phyloP scores from a whole-genome alignment of 2,113 vertebrate species.

The Halichoerus grypus region DNA sequence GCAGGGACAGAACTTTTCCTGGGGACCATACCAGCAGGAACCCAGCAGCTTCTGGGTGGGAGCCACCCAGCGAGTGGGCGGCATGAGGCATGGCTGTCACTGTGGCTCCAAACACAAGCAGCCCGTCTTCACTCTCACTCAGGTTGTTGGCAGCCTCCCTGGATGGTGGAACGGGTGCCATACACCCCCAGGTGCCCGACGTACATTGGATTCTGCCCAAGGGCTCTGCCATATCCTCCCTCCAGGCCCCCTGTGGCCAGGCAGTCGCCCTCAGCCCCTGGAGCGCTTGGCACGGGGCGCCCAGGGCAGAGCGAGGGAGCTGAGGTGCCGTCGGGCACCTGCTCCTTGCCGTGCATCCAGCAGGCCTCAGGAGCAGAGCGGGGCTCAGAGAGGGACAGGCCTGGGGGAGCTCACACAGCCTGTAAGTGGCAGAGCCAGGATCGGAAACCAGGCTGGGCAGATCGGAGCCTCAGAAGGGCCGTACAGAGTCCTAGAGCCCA shows the following conservation, averaged over 20 bases:
- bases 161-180: background rate
- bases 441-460: background rate
- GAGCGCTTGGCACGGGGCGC: background rate
- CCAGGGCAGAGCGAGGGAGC: background rate
- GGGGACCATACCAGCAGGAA: too few species aligned
- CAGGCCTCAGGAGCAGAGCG: background rate
- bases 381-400: background rate
- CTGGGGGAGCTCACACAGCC: background rate
- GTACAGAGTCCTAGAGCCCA: background rate
- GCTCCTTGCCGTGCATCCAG: rapidly evolving
- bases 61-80: too few species aligned
- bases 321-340: rapidly evolving
- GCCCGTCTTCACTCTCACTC: background rate
- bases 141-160: background rate
- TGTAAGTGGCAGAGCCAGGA: background rate
- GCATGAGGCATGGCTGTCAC: too few species aligned
- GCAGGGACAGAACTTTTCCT: background rate
- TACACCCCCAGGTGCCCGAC: rapidly evolving
- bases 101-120: background rate
- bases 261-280: background rate
- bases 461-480: background rate
- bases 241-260: background rate
- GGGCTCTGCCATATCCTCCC: background rate
- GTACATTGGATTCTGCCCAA: background rate
- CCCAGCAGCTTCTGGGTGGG: background rate